Evolutionary conservation across 2,797 vertebrate genomes (phyloP).

Genomic region (Karalla daura): DNA sequence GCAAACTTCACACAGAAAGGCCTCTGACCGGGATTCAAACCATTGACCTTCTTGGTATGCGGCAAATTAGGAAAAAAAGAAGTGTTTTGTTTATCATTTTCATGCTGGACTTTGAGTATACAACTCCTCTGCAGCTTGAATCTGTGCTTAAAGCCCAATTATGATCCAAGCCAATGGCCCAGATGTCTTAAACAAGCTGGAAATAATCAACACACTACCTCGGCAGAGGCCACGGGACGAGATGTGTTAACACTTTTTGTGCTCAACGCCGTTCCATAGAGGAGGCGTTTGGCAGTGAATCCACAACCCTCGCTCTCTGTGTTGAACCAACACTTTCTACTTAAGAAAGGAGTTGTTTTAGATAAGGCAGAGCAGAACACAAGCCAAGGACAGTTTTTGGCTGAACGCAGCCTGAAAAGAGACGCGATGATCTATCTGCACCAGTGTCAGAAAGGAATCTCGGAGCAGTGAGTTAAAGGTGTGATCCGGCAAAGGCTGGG

Average conservation of each 20-base stretch:
- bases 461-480: constrained; percentile 18
- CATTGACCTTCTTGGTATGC: too few relatives aligned
- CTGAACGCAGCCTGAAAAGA: constrained; percentile 13
- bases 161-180: background rate
- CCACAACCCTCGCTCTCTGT: background rate
- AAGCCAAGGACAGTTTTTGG: constrained; percentile 8
- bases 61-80: too few relatives aligned
- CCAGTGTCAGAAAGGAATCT: constrained; percentile 17
- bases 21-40: too few relatives aligned
- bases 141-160: background rate
- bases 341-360: constrained; percentile 10
- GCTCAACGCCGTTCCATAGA: constrained; percentile 1
- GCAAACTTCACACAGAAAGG: too few relatives aligned
- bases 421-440: constrained; percentile 12
- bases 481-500: background rate
- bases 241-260: constrained; percentile 1
- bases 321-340: constrained; percentile 17
- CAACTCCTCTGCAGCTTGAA: too few relatives aligned
- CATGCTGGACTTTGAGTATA: too few relatives aligned
- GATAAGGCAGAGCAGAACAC: background rate
- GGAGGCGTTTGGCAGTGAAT: background rate
- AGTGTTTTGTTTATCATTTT: too few relatives aligned
- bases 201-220: constrained; percentile 3
- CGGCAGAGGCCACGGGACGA: background rate
- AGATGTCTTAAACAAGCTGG: background rate